phyloP scores from a whole-genome alignment of 1,140 invertebrate genomes.

The Hermetia illucens region DNA sequence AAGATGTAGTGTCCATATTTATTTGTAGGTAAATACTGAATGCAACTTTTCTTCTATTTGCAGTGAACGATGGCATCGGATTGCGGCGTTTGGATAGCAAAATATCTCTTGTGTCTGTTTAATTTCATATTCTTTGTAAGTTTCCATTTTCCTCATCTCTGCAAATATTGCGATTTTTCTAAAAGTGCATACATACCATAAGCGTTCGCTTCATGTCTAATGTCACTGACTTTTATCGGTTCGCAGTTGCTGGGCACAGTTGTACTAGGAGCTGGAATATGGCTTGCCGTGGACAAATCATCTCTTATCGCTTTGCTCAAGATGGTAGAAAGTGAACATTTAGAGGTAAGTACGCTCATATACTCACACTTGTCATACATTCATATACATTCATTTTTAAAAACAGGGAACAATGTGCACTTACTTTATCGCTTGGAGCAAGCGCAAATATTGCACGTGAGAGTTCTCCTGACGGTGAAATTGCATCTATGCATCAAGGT shows the following conservation, averaged over 20 bases:
- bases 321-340: conserved; percentile 38
- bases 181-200: background rate
- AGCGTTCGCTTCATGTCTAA: conserved; percentile 3
- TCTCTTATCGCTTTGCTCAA: conserved; percentile 48
- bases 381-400: too few relatives aligned
- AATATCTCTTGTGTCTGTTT: conserved; percentile 59
- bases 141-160: conserved; percentile 21
- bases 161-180: conserved; percentile 1
- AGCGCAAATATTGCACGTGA: too few relatives aligned
- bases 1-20: too few relatives aligned
- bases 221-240: conserved; percentile 11
- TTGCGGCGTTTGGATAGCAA: conserved; percentile 46
- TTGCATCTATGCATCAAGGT: too few relatives aligned
- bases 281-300: conserved; percentile 54
- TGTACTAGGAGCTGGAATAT: conserved; percentile 58
- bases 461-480: too few relatives aligned
- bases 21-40: too few relatives aligned
- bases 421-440: too few relatives aligned
- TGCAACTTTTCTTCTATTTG: too few relatives aligned
- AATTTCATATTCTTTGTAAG: conserved; percentile 65
- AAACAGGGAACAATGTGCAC: too few relatives aligned
- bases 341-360: conserved; percentile 46
- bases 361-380: too few relatives aligned
- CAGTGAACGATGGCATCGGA: conserved; percentile 32
- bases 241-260: conserved; percentile 57